A percentile compares a stretch with the other conserved stretches of the same genome.
Evolutionary conservation across 2,888 invertebrate genomes (phyloP).

Genomic region (Tyria jacobaeae): DNA sequence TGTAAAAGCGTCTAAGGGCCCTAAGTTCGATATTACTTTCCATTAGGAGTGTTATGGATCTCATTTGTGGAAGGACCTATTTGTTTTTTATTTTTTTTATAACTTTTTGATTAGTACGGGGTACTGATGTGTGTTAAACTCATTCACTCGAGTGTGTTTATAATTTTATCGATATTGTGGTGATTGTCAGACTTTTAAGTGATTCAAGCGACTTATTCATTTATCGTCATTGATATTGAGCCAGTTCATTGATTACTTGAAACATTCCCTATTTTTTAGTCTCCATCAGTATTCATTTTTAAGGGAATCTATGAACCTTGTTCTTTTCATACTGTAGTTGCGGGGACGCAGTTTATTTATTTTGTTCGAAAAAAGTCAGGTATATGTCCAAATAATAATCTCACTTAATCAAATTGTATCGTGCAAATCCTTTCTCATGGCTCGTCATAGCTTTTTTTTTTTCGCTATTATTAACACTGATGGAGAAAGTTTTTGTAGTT

Average conservation of each 20-base stretch:
- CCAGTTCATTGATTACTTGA: too few relatives aligned
- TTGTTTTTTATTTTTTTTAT: constrained; percentile 24
- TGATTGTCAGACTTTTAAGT: constrained; percentile 1
- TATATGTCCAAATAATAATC: too few relatives aligned
- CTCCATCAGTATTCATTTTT: too few relatives aligned
- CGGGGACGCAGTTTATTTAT: too few relatives aligned
- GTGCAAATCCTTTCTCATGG: too few relatives aligned
- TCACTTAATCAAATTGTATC: too few relatives aligned
- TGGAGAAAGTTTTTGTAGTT: background rate
- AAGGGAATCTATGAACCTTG: too few relatives aligned
- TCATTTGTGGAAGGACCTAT: constrained; percentile 39
- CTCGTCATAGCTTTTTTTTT: too few relatives aligned
- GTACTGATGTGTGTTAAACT: constrained; percentile 22
- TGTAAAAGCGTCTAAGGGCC: constrained; percentile 34
- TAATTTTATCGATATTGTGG: background rate
- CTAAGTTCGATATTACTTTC: constrained; percentile 31
- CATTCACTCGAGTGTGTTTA: constrained; percentile 9
- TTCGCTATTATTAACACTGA: background rate
- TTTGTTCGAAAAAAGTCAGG: too few relatives aligned
- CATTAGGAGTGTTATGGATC: constrained; percentile 29
- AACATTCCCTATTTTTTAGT: too few relatives aligned
- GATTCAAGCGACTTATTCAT: background rate
- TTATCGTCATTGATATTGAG: background rate
- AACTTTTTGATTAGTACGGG: constrained; percentile 26
- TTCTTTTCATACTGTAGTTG: too few relatives aligned